Conservation (phyloP, 2,888 invertebrate genomes). For the Nezara viridula region DNA sequence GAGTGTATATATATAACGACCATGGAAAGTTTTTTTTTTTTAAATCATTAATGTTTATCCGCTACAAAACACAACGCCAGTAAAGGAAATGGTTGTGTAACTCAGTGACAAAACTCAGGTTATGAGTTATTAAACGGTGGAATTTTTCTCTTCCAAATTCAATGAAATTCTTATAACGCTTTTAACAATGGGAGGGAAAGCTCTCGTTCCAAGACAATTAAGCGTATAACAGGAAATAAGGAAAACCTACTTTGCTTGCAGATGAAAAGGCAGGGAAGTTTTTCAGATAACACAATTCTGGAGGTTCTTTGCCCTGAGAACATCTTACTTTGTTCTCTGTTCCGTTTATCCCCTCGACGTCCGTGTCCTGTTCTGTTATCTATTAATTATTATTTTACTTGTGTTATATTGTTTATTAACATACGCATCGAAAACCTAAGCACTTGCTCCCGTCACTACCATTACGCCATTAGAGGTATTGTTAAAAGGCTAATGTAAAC, state of each 20-base stretch:
- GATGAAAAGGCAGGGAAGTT: slow-evolving; percentile 7
- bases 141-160: neutral
- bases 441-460: too few relatives aligned
- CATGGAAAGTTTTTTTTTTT: too few relatives aligned
- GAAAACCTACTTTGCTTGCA: slow-evolving; percentile 1
- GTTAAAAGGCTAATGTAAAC: too few relatives aligned
- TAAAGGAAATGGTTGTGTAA: neutral
- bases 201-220: slow-evolving; percentile 11
- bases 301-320: neutral
- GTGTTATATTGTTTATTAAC: too few relatives aligned
- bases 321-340: neutral
- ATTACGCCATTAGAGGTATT: too few relatives aligned
- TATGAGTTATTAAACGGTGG: neutral
- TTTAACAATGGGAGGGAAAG: slow-evolving; percentile 36
- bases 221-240: slow-evolving; percentile 27
- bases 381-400: neutral
- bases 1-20: too few relatives aligned
- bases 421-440: too few relatives aligned
- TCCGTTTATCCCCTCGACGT: neutral
- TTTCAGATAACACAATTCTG: neutral
- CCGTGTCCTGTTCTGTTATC: neutral
- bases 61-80: neutral
- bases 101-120: neutral
- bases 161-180: neutral
- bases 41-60: neutral